Evolutionary conservation across 2,888 invertebrate genomes (phyloP), one percentile per base, ranked within the genome.

Genomic region (Timema cristinae): DNA sequence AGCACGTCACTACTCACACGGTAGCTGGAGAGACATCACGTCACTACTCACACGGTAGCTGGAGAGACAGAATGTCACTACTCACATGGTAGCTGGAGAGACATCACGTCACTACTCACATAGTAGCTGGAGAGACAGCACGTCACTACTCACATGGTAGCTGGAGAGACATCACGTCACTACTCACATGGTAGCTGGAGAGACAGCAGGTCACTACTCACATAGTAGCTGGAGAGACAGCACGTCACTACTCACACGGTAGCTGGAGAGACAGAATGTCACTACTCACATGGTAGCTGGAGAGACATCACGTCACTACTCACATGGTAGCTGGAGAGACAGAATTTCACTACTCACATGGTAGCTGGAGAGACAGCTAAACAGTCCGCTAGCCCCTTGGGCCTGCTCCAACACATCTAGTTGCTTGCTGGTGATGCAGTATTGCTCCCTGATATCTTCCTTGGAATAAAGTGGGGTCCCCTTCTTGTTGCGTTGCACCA

Each of bases 381-480:
- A 94, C 81, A 94, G 90, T 79, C 86, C 79, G 86, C 87, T 63
- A 79, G 83, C 75, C 79, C 83, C 81, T 78, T 84, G 82, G 73
- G 85, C 81, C 75, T 84, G 85, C 79, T 94, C 94, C 79, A 95
- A 87, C 78, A 91, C 89, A 80, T 92, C 92, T 82, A 95, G 84
- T 83, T 95, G 94, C 81, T 94, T 90, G 84, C 92, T 93, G 81
- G 91, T 95, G 84, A 96, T 93, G 85, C 95, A 96, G 85, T 96
- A 96, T 84, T 95, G 95, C 81, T 96, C 95, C 78, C 93, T 88
- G 82, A 96, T 95, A 85, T 93, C 93, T 84, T 93, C 87, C 80
- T 94, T 92, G 74, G 94, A 94, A 85, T 95, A 95, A 79, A 91
- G 83, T 68, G 86, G 85, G 7, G 86, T 86, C 54, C 83, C 82